A percentile compares a stretch with the other conserved stretches of the same genome.
Evolutionary conservation across 2,797 vertebrate genomes (phyloP).

Genomic region (Mus caroli): DNA sequence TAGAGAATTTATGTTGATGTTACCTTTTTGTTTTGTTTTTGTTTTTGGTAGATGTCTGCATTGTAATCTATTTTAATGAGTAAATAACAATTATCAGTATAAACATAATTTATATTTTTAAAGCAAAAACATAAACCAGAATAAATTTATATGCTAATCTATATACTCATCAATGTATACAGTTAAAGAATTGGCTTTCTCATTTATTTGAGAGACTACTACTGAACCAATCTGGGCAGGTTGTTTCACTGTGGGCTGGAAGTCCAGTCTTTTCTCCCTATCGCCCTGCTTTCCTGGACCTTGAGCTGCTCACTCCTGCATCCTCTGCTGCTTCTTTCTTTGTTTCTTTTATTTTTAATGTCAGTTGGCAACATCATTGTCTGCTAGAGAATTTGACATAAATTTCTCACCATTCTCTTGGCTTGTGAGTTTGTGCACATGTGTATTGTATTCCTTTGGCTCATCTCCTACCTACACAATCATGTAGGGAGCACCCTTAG

Average conservation of each 20-base stretch:
- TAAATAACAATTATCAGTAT: neutral
- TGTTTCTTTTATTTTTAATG: neutral
- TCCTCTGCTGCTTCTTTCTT: neutral
- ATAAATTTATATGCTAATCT: conserved; percentile 19
- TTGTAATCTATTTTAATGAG: neutral
- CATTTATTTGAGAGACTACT: neutral
- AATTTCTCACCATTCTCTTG: neutral
- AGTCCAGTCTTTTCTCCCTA: neutral
- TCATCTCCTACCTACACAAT: neutral
- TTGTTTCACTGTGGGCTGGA: neutral
- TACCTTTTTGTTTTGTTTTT: neutral
- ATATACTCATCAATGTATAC: conserved; percentile 8
- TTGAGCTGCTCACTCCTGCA: neutral
- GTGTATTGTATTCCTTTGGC: neutral
- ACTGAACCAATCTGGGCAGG: neutral
- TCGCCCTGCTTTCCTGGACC: neutral
- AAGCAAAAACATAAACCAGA: conserved; percentile 50
- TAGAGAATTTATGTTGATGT: neutral
- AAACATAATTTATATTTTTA: conserved; percentile 50
- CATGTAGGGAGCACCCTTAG: neutral
- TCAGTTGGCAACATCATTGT: neutral
- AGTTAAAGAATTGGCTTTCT: neutral
- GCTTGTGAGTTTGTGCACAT: neutral
- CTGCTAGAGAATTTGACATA: neutral
- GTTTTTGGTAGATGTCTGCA: neutral